Evolutionary conservation across 1,140 invertebrate genomes (phyloP), one percentile per base, ranked within the genome.

Genomic region (Cherax quadricarinatus): DNA sequence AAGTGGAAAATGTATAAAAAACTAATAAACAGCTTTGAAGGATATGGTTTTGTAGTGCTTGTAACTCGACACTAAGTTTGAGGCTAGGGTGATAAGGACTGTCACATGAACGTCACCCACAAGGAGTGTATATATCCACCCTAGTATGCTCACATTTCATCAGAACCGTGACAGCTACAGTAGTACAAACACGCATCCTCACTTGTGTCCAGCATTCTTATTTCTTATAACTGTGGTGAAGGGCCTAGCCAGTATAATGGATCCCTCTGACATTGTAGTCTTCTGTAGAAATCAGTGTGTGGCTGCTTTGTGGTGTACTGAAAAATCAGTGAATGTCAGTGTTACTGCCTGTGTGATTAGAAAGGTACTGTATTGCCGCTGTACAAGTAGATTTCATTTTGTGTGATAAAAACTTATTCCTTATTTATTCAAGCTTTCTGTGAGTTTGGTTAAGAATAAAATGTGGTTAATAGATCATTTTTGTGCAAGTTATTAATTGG

Each of bases 61-160:
- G 81, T 57, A 83, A 83, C 81, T 16, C n/a, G 81, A 83, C 51
- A 57, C 81, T 51, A 30, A 83, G 30, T 12, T 24, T 83, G 81
- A 24, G 81, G 81, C 81, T n/a, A 60, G 81, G 81, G 81, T 83
- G 81, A 83, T 83, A 83, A 83, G 81, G 48, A 21, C 81, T 57
- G 81, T 57, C 81, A 57, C 57, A 24, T 16, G n/a, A 21, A 24
- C 81, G 51, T 83, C 81, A 60, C 81, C n/a, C 81, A 57, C 57
- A 82, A 9, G 51, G 81, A 60, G 81, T 57, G 57, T 83, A 83
- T 83, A 83, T 83, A 83, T 57, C 51, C 57, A 21, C 30, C 16
- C 51, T 57, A 24, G 51, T 30, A 24, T 60, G 30, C 10, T 30
- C 57, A 60, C n/a, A 53, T 60, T 60, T 82, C 51, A 60, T 18